Percentiles rank a stretch among this genome's conserved stretches.
These are phyloP conservation scores for Danio aesculapii DNA, from an alignment of 2,797 vertebrate genomes.

Conservation along the genomic window DNA sequence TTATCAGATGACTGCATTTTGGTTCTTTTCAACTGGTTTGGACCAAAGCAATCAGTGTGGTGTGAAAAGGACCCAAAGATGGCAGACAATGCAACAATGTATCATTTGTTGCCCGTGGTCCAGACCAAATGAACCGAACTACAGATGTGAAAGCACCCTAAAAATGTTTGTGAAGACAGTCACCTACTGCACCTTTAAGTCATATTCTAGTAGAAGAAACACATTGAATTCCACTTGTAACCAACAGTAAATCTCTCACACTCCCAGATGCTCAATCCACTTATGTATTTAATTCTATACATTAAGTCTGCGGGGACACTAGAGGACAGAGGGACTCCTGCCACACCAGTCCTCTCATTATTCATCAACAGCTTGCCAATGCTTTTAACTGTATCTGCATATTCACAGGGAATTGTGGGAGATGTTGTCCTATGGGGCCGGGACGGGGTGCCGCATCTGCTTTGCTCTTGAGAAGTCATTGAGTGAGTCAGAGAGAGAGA, in stretches of 20 bases:
- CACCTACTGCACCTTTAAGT: too few relatives aligned
- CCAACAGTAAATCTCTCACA: background rate
- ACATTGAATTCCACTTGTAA: background rate
- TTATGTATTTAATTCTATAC: constrained; percentile 28
- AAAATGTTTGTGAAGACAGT: too few relatives aligned
- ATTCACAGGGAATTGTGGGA: constrained; percentile 43
- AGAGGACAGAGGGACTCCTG: constrained; percentile 21
- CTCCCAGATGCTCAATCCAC: constrained; percentile 5
- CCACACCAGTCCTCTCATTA: constrained; percentile 27
- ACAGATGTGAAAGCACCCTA: too few relatives aligned
- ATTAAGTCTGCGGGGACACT: background rate
- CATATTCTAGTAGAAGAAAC: background rate
- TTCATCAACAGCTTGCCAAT: constrained; percentile 36
- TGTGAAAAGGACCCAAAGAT: too few relatives aligned
- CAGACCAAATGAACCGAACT: too few relatives aligned
- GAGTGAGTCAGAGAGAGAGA: constrained; percentile 25
- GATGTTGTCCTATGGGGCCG: constrained; percentile 32
- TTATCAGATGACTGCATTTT: too few relatives aligned
- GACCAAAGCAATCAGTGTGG: too few relatives aligned
- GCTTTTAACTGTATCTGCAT: constrained; percentile 48
- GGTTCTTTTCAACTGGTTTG: too few relatives aligned
- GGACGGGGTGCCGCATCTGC: background rate
- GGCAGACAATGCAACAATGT: too few relatives aligned
- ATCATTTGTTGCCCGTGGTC: too few relatives aligned
- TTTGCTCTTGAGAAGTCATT: constrained; percentile 56